A percentile compares a stretch with the other conserved stretches of the same genome.
These are phyloP conservation scores for Serilophus lunatus DNA, from an alignment of 2,113 vertebrate genomes.

Conservation along the genomic window DNA sequence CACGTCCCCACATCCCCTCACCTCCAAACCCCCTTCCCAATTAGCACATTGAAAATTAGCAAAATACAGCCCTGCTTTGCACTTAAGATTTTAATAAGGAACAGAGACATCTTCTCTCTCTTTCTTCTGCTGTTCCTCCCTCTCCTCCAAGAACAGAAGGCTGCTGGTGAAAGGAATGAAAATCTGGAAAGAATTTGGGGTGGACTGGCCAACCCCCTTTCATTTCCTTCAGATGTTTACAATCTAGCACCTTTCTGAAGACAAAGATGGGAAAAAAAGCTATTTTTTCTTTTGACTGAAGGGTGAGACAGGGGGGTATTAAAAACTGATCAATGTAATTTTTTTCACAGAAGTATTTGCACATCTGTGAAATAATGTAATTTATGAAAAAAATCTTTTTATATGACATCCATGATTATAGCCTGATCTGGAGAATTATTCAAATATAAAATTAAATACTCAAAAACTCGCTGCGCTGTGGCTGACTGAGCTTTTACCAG, in stretches of 20 bases:
- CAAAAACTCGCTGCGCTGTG: constrained; percentile 70
- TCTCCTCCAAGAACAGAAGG: constrained; percentile 75
- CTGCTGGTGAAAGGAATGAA: constrained; percentile 78
- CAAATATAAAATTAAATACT: constrained; percentile 82
- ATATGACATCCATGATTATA: constrained; percentile 81
- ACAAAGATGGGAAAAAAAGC: constrained; percentile 78
- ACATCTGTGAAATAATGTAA: constrained; percentile 81
- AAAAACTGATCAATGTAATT: constrained; percentile 83
- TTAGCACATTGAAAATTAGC: constrained; percentile 61
- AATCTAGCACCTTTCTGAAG: constrained; percentile 84
- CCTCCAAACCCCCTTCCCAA: constrained; percentile 2
- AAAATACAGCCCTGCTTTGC: constrained; percentile 50
- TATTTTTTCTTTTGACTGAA: constrained; percentile 81
- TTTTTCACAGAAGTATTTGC: constrained; percentile 81
- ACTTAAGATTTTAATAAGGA: constrained; percentile 77
- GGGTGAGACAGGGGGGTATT: constrained; percentile 80
- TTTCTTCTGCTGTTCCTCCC: constrained; percentile 65
- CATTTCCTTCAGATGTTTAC: constrained; percentile 85
- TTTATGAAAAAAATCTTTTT: constrained; percentile 73
- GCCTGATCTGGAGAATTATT: constrained; percentile 80
- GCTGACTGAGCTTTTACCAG: constrained; percentile 71
- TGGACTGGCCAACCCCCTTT: constrained; percentile 79
- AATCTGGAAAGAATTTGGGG: constrained; percentile 84
- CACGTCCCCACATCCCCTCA: neutral
- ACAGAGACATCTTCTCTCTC: constrained; percentile 72